A percentile compares a stretch with the other conserved stretches of the same genome.
These are phyloP conservation scores for Pardosa pseudoannulata DNA, from an alignment of 2,888 invertebrate species.

Conservation along the genomic window DNA sequence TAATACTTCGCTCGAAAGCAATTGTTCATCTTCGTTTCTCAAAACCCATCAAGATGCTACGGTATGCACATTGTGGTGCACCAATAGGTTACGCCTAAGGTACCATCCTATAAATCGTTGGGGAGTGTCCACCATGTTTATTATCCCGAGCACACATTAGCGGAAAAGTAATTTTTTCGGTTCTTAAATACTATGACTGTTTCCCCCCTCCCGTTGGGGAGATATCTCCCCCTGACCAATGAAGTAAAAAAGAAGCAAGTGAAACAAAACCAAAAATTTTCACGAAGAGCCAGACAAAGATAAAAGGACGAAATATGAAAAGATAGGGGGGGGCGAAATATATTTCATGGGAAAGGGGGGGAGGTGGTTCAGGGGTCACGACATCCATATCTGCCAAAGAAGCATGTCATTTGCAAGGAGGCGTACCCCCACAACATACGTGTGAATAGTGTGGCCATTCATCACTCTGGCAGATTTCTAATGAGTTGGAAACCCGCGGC, in stretches of 20 bases:
- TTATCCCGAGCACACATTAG: not conserved
- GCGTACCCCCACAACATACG: slow-evolving; percentile 52
- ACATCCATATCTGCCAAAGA: slow-evolving; percentile 70
- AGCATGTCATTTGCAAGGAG: slow-evolving; percentile 62
- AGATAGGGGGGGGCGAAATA: not conserved
- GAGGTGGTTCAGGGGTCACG: slow-evolving; percentile 49
- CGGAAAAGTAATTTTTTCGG: slow-evolving; percentile 4
- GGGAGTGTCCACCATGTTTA: slow-evolving; percentile 27
- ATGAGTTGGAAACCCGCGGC: slow-evolving; percentile 59
- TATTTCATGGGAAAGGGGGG: slow-evolving; percentile 20
- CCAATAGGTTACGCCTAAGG: slow-evolving; percentile 7
- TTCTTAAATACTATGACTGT: slow-evolving; percentile 1
- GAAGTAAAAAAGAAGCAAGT: not conserved
- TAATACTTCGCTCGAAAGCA: not conserved
- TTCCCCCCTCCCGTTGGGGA: not conserved
- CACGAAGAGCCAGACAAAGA: slow-evolving; percentile 19
- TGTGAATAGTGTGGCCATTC: slow-evolving; percentile 62
- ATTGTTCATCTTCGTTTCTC: not conserved
- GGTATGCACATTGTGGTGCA: not conserved
- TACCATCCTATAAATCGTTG: slow-evolving; percentile 23
- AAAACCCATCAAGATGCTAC: not conserved
- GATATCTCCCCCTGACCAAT: not conserved
- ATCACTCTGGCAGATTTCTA: slow-evolving; percentile 70
- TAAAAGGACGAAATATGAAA: slow-evolving; percentile 19
- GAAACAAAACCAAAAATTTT: slow-evolving; percentile 16